Conservation (phyloP, 2,888 invertebrate species). For the Ophion ellenae region DNA sequence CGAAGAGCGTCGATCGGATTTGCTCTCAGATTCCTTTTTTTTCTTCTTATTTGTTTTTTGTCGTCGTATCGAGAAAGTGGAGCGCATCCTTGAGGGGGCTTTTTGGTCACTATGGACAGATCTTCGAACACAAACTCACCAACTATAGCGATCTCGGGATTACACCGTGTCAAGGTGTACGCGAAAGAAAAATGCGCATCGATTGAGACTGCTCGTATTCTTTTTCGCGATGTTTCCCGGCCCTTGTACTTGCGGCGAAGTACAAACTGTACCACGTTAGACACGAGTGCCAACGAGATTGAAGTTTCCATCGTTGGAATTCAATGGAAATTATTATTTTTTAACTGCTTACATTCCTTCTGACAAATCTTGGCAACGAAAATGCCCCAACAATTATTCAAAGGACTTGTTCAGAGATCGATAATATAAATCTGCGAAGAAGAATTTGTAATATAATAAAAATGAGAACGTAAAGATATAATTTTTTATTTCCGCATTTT, state of each 20-base stretch:
- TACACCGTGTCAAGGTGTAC: conserved; percentile 11
- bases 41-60: conserved; percentile 3
- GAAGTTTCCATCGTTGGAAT: too few species aligned
- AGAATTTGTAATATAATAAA: too few species aligned
- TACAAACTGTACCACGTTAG: not conserved
- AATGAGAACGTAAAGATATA: too few species aligned
- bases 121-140: conserved; percentile 3
- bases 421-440: too few species aligned
- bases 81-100: conserved; percentile 47
- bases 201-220: not conserved
- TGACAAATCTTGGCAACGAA: too few species aligned
- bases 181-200: conserved; percentile 16
- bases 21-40: not conserved
- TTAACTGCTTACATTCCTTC: conserved; percentile 2
- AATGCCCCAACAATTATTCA: too few species aligned
- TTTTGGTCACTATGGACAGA: conserved; percentile 23
- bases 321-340: not conserved
- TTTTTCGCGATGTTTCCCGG: conserved; percentile 1
- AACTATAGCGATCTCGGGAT: conserved; percentile 1
- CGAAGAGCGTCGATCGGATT: conserved; percentile 36
- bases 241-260: not conserved
- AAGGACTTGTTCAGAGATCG: too few species aligned
- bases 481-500: too few species aligned
- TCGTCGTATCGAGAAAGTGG: conserved; percentile 60
- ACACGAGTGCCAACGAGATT: too few species aligned